phyloP scores from a whole-genome alignment of 2,888 invertebrate genomes.

The Zootermopsis nevadensis region DNA sequence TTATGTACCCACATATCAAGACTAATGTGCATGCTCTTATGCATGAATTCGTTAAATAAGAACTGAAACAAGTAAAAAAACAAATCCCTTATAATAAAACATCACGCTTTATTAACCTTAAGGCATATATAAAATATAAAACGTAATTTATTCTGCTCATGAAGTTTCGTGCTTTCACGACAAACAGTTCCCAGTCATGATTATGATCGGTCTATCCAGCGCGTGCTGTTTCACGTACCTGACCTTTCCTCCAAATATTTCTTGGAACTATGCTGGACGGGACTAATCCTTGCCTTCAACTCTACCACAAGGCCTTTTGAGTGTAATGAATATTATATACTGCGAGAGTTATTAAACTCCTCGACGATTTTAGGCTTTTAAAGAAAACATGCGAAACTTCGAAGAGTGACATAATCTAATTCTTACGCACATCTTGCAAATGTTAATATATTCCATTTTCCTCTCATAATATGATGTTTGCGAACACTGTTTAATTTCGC shows the following conservation, averaged over 20 bases:
- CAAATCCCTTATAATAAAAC: not conserved
- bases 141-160: conserved; percentile 14
- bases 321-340: no score
- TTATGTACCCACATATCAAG: conserved; percentile 10
- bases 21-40: not conserved
- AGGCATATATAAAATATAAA: not conserved
- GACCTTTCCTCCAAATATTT: not conserved
- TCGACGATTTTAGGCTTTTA: no score
- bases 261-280: not conserved
- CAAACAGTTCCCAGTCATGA: conserved; percentile 2
- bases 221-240: not conserved
- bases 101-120: conserved; percentile 4
- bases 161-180: conserved; percentile 8
- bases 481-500: not conserved
- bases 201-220: not conserved
- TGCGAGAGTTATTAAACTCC: no score
- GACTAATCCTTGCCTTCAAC: not conserved
- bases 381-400: no score
- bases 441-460: not conserved
- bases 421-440: not conserved
- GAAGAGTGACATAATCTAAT: no score
- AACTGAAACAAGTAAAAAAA: not conserved
- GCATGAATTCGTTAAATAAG: conserved; percentile 17
- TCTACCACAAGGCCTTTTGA: no score
- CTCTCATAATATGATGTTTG: not conserved